Evolutionary conservation across 2,797 vertebrate species (phyloP).

Genomic region (Bryconaethiops microstoma): DNA sequence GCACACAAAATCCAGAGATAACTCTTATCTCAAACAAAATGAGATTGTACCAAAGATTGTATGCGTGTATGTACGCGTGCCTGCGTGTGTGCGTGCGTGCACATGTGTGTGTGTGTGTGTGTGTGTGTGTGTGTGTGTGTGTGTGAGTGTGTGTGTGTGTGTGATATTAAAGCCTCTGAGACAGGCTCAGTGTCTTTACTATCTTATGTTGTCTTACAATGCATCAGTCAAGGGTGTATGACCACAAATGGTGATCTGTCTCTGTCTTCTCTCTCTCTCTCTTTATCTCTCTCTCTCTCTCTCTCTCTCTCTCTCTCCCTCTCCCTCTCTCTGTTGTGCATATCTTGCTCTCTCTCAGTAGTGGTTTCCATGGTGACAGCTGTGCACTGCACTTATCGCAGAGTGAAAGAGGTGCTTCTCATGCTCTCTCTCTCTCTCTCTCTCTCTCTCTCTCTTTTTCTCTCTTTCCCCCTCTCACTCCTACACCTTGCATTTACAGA

Average conservation of each 20-base stretch:
- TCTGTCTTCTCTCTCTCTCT: conserved; percentile 43
- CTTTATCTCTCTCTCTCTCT: conserved; percentile 19
- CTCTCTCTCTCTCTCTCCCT: conserved; percentile 11
- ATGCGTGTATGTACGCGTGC: not conserved
- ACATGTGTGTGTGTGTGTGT: not conserved
- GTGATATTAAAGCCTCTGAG: conserved; percentile 4
- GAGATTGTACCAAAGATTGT: not conserved
- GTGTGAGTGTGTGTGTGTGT: not conserved
- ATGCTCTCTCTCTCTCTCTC: conserved; percentile 23
- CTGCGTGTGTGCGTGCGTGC: not conserved
- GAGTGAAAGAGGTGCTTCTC: conserved; percentile 51
- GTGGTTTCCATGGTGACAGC: conserved; percentile 64
- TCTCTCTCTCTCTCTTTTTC: conserved; percentile 16
- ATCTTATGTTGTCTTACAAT: conserved; percentile 9
- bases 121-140: not conserved
- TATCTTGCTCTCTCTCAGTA: conserved; percentile 46
- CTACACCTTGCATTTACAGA: conserved; percentile 33
- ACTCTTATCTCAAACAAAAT: not conserved
- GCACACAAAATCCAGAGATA: not conserved
- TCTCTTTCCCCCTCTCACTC: conserved; percentile 16
- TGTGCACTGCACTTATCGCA: conserved; percentile 56
- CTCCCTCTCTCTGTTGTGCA: not conserved
- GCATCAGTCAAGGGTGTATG: conserved; percentile 39
- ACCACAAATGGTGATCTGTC: conserved; percentile 52
- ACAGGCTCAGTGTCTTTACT: not conserved